Conservation (phyloP, 2,888 invertebrate species). For the Bembecia ichneumoniformis region DNA sequence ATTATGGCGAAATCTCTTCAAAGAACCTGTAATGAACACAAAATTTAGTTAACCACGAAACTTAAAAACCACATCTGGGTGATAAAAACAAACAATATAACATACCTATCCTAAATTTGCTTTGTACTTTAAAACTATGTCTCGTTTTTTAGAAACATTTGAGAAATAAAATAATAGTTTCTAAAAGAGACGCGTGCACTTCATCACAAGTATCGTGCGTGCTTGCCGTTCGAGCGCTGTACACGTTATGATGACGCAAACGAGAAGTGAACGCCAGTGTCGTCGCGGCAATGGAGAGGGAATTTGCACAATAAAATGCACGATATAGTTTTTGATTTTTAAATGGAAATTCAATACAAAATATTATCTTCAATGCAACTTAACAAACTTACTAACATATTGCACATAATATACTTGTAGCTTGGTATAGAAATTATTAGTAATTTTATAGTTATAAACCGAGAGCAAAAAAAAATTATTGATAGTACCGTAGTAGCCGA, state of each 20-base stretch:
- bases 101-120: slow-evolving; percentile 58
- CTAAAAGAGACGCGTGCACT: slow-evolving; percentile 38
- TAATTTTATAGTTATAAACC: too few species aligned
- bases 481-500: too few species aligned
- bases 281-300: slow-evolving; percentile 41
- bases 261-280: slow-evolving; percentile 39
- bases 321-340: slow-evolving; percentile 20
- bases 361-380: neutral
- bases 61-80: too few species aligned
- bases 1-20: slow-evolving; percentile 68
- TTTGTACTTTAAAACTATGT: slow-evolving; percentile 54
- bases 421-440: too few species aligned
- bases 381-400: neutral
- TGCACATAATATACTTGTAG: slow-evolving; percentile 13
- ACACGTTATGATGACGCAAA: slow-evolving; percentile 64
- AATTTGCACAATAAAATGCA: slow-evolving; percentile 24
- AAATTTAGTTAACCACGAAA: neutral
- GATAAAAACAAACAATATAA: neutral
- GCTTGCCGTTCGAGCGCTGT: slow-evolving; percentile 59
- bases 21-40: slow-evolving; percentile 38
- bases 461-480: too few species aligned
- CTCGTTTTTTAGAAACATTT: slow-evolving; percentile 66
- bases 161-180: slow-evolving; percentile 44
- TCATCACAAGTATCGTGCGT: slow-evolving; percentile 37
- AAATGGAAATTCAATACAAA: neutral